Evolutionary conservation across 2,888 invertebrate species (phyloP).

Genomic region (Exocentrus adspersus): DNA sequence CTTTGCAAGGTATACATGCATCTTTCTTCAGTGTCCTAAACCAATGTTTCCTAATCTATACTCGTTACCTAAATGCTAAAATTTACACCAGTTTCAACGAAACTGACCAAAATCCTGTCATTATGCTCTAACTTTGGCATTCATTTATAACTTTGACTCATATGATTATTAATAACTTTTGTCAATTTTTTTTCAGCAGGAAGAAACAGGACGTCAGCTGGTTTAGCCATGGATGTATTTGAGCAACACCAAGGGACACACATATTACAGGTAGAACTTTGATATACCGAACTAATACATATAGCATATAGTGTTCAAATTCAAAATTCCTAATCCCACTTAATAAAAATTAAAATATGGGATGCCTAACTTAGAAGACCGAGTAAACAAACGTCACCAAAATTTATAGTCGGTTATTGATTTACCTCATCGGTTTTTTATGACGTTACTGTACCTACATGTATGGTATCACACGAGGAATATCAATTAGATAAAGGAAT

Average conservation of each 20-base stretch:
- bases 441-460: slow-evolving; percentile 29
- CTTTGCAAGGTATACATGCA: no score
- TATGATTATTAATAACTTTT: slow-evolving; percentile 23
- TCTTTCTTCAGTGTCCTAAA: no score
- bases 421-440: slow-evolving; percentile 26
- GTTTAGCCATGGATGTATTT: slow-evolving; percentile 87
- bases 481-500: slow-evolving; percentile 26
- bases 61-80: no score
- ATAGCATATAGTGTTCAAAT: no score
- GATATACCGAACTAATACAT: no score
- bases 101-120: slow-evolving; percentile 17
- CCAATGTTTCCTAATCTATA: no score
- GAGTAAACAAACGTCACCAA: slow-evolving; percentile 11
- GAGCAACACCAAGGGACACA: slow-evolving; percentile 98
- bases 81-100: slow-evolving; percentile 7
- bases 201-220: slow-evolving; percentile 73
- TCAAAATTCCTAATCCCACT: no score
- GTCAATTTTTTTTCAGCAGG: slow-evolving; percentile 73
- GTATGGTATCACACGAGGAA: slow-evolving; percentile 19
- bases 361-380: not conserved
- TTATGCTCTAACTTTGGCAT: slow-evolving; percentile 26
- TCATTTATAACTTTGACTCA: no score
- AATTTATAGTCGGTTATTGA: slow-evolving; percentile 17
- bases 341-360: not conserved
- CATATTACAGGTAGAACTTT: slow-evolving; percentile 91